Base-by-base conservation (phyloP, 1,140 invertebrate species). In the Acromyrmex echinatior region DNA sequence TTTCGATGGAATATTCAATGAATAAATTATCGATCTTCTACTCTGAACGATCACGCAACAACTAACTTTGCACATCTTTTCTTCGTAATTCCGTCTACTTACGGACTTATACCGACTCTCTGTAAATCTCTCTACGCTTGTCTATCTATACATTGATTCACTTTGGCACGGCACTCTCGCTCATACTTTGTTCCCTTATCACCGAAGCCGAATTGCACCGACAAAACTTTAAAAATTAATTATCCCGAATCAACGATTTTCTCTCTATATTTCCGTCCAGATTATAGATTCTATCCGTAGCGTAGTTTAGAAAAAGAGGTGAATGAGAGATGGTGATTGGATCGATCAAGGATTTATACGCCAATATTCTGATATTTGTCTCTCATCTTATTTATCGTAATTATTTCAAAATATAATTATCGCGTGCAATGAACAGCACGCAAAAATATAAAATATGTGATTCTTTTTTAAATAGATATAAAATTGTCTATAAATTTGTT, bases 161-260 rank as follows among this genome's bases (percentile, higher is more conserved):
- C 89, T 85, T 93, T 91, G 63, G 88, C 86, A 91, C 90, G 91
- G 89, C 90, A 91, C 92, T 94, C 90, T 92, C 91, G 92, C 90
- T 93, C 90, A 77, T 86, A 78, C 56, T 84, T 74, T 84, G 45
- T 76, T 39, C 80, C 70, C 70, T 84, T 74, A 76, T 81, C 66
- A 71, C 21, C 35, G 79, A 84, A 31, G 25, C 56, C 70, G 56
- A 84, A 62, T 84, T 76, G 58, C 80, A 84, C 80, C 70, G 80
- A 60, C 14, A 45, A 45, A 58, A 74, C 39, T 74, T 66, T 39
- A n/a, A 74, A 74, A 49, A 49, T 21, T 28, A 31, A 82, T 25
- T 25, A 25, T 74, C 31, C 25, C 39, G 21, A 73, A 6, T 60
- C 31, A 39, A 62, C 39, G 6, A 74, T 63, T 51, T 84, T 51